phyloP scores from a whole-genome alignment of 2,113 vertebrate species.

The Rattus rattus region DNA sequence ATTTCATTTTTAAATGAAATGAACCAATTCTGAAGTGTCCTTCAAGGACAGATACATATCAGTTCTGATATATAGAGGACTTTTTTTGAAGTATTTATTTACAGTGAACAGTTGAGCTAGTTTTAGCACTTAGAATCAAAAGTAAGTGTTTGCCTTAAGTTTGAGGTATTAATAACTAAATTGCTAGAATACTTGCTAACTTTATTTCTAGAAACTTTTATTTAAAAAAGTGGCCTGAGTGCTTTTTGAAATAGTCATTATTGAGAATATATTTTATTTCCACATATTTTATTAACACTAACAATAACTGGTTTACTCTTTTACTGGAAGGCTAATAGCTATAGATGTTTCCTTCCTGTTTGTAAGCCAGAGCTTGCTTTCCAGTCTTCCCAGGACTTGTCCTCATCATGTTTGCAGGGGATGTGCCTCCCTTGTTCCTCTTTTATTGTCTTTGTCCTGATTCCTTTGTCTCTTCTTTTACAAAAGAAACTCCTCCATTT shows the following conservation, averaged over 20 bases:
- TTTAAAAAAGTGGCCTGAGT: not conserved
- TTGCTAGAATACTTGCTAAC: slow-evolving; percentile 57
- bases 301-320: not conserved
- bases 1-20: not conserved
- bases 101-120: not conserved
- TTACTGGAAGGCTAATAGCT: not conserved
- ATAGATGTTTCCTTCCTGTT: not conserved
- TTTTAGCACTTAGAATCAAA: not conserved
- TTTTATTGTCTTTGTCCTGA: not conserved
- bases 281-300: not conserved
- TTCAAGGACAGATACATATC: not conserved
- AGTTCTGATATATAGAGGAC: not conserved
- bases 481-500: not conserved
- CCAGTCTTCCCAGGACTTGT: not conserved
- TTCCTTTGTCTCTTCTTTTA: not conserved
- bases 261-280: not conserved
- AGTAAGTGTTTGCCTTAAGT: not conserved
- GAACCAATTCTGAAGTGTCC: not conserved
- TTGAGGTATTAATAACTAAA: slow-evolving; percentile 36
- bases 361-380: not conserved
- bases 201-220: not conserved
- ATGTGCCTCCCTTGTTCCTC: not conserved
- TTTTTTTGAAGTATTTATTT: not conserved
- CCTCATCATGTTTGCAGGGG: not conserved
- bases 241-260: not conserved